phyloP scores from a whole-genome alignment of 2,888 invertebrate species.

The Hesperia comma region DNA sequence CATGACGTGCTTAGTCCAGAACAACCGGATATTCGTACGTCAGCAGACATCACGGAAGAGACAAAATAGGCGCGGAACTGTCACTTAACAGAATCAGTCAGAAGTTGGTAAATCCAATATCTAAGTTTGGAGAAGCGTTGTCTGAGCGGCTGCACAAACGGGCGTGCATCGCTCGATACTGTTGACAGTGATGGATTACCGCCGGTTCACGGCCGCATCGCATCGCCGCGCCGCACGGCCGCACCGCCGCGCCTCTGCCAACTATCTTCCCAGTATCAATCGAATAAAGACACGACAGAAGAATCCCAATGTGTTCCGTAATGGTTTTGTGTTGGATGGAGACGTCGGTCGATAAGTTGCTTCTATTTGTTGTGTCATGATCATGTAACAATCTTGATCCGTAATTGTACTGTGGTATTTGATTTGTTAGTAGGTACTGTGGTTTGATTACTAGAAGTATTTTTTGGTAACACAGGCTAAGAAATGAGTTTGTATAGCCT shows the following conservation, averaged over 20 bases:
- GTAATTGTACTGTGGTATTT: no score
- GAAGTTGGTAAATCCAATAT: constrained; percentile 79
- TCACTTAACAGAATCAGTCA: constrained; percentile 69
- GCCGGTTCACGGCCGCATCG: constrained; percentile 44
- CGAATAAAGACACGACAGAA: constrained; percentile 42
- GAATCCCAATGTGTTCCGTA: constrained; percentile 37
- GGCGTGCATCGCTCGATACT: constrained; percentile 79
- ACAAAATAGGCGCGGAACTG: constrained; percentile 58
- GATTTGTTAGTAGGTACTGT: no score
- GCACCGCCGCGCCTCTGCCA: constrained; percentile 31
- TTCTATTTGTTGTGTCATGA: neutral
- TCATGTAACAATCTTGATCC: no score
- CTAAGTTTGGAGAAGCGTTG: constrained; percentile 65
- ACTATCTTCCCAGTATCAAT: constrained; percentile 47
- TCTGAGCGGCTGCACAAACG: constrained; percentile 58
- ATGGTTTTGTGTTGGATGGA: constrained; percentile 35
- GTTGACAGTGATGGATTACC: constrained; percentile 78
- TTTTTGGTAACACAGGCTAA: no score
- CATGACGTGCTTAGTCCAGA: constrained; percentile 29
- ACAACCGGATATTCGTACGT: constrained; percentile 36
- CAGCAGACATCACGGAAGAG: constrained; percentile 35
- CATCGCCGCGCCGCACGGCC: constrained; percentile 40
- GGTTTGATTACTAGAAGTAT: no score
- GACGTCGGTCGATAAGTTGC: constrained; percentile 30
- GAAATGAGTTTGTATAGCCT: no score